Conservation (phyloP, 2,888 invertebrate genomes). For the Myopa testacea region DNA sequence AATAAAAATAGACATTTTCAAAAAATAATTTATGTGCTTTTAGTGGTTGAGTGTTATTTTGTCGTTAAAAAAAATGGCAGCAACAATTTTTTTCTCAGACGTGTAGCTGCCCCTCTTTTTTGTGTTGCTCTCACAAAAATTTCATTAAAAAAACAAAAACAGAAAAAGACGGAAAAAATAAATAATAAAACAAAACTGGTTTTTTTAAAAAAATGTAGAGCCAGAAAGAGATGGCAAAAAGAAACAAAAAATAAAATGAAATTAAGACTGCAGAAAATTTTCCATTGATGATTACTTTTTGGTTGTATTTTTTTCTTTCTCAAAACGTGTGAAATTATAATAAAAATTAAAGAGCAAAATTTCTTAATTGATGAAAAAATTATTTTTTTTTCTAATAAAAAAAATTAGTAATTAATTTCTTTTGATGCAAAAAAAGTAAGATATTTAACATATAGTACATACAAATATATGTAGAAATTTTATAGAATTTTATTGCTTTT, state of each 20-base stretch:
- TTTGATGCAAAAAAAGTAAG: too few relatives aligned
- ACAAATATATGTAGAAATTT: too few relatives aligned
- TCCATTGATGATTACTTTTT: slow-evolving; percentile 54
- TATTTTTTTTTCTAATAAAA: too few relatives aligned
- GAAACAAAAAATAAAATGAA: slow-evolving; percentile 11
- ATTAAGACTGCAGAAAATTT: slow-evolving; percentile 55
- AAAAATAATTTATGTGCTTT: neutral
- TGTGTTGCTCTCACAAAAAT: neutral
- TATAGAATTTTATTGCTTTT: slow-evolving; percentile 10
- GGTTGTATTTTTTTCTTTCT: slow-evolving; percentile 31
- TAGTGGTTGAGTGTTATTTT: slow-evolving; percentile 16
- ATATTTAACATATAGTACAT: too few relatives aligned
- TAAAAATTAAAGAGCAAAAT: neutral
- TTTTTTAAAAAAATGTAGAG: slow-evolving; percentile 22
- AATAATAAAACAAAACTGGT: slow-evolving; percentile 43
- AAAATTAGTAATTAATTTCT: too few relatives aligned
- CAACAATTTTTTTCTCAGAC: slow-evolving; percentile 39
- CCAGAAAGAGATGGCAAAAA: slow-evolving; percentile 9
- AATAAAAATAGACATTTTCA: neutral
- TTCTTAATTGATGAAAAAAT: too few relatives aligned
- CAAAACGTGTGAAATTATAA: slow-evolving; percentile 39
- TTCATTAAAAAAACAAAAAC: neutral
- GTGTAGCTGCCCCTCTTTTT: slow-evolving; percentile 12
- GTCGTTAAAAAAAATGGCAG: slow-evolving; percentile 4
- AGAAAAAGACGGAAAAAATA: slow-evolving; percentile 36